A percentile compares a stretch with the other conserved stretches of the same genome.
Evolutionary conservation across 2,113 vertebrate genomes (phyloP).

Genomic region (Shinisaurus crocodilurus): DNA sequence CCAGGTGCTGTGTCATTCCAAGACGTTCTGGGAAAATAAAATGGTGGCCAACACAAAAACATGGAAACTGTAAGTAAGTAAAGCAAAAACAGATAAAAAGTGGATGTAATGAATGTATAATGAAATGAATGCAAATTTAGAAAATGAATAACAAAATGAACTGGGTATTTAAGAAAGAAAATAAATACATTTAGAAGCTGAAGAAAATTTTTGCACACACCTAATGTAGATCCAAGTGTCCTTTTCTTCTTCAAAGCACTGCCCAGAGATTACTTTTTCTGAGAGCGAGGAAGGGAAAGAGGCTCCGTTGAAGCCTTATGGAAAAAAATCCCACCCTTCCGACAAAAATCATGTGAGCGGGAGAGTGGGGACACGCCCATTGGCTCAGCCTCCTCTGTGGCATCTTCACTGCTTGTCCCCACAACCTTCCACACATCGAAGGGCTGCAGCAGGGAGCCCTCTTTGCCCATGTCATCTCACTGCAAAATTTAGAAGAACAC

Average conservation of each 20-base stretch:
- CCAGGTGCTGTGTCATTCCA: not conserved
- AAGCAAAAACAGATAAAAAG: not conserved
- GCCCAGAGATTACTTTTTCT: too few relatives aligned
- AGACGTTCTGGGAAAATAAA: not conserved
- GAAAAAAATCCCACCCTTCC: too few relatives aligned
- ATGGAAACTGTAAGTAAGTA: not conserved
- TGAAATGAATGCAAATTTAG: not conserved
- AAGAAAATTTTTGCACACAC: not conserved
- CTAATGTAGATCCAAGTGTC: not conserved
- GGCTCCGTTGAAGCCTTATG: not conserved
- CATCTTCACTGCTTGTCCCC: too few relatives aligned
- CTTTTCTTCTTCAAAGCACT: not conserved
- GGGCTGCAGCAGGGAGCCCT: not conserved
- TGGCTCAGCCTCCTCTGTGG: too few relatives aligned
- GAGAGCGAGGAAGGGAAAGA: not conserved
- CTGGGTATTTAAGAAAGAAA: not conserved
- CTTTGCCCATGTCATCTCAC: too few relatives aligned
- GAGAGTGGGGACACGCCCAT: too few relatives aligned
- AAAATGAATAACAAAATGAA: not conserved
- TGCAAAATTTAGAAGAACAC: too few relatives aligned
- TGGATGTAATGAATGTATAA: not conserved
- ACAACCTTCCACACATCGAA: too few relatives aligned
- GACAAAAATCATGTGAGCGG: too few relatives aligned
- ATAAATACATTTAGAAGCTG: not conserved
- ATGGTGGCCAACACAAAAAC: not conserved